Conservation (phyloP, 1,140 invertebrate genomes). For the Euwallacea similis region DNA sequence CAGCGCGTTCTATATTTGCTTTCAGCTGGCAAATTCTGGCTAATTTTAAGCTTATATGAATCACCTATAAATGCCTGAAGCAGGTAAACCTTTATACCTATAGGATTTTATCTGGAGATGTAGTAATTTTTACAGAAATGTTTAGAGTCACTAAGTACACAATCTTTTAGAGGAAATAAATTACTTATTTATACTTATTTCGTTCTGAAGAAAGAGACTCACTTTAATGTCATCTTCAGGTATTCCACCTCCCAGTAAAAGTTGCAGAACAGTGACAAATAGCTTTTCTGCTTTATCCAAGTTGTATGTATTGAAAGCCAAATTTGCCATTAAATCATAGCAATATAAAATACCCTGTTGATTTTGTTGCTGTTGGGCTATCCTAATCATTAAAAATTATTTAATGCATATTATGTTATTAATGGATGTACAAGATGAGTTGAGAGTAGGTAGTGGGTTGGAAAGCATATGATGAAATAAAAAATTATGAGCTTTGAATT, state of each 20-base stretch:
- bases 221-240: constrained; percentile 74
- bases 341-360: constrained; percentile 80
- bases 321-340: constrained; percentile 88
- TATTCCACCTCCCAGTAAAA: constrained; percentile 69
- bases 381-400: constrained; percentile 44
- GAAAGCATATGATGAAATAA: too few relatives aligned
- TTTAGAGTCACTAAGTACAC: background rate
- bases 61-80: constrained; percentile 50
- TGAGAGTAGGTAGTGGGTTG: background rate
- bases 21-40: constrained; percentile 69
- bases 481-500: too few relatives aligned
- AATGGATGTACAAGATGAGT: background rate
- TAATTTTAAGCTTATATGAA: constrained; percentile 78
- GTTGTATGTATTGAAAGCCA: constrained; percentile 76
- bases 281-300: constrained; percentile 81
- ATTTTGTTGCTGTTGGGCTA: constrained; percentile 79
- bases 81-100: background rate
- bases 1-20: constrained; percentile 66
- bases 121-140: background rate
- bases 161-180: background rate
- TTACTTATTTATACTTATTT: background rate
- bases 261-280: constrained; percentile 79
- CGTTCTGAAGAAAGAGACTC: constrained; percentile 34
- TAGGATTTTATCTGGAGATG: background rate
- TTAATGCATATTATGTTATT: background rate